Base-by-base conservation (phyloP, 2,113 vertebrate genomes). In the Apodemus speciosus region DNA sequence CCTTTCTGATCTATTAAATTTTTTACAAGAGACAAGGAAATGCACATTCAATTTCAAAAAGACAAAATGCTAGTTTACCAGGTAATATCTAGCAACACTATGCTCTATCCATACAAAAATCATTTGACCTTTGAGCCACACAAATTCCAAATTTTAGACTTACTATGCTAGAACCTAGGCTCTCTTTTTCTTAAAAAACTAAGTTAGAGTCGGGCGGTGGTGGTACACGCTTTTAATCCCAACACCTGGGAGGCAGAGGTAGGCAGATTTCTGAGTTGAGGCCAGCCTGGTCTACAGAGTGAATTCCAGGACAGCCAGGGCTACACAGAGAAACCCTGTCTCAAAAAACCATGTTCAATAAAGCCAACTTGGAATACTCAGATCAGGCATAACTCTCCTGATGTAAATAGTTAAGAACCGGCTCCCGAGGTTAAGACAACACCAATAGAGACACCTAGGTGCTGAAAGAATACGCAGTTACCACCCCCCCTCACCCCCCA, bases 361-460 rank as follows among this genome's bases (percentile, higher is more conserved):
- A 18, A 91, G 46, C 15, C 58, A 88, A 93, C 58, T 16, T 87
- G 27, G 86, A 92, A 51, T 69, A 13, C 21, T 94, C 43, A 58
- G 89, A 81, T 85, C 35, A 76, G 72, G 87, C 51, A 85, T 27
- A 7, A 40, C 40, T 86, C 73, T 93, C 23, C n/a, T 64, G 73
- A 18, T 30, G 49, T 83, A 96, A 76, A 51, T 91, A 90, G 88
- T 88, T 89, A 94, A 51, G 81, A 93, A 79, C 23, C 87, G 81
- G 62, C 30, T 95, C 43, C 94, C 83, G 75, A 79, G 88, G 91
- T 64, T 23, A 90, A 93, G 85, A 83, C 43, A 77, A 30, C 21
- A 92, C 53, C 62, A 94, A 95, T 68, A 92, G 91, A 93, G 96
- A 97, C 93, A 84, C 69, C 93, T 66, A 92, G 69, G 6, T 85